Conservation (phyloP, 2,797 vertebrate genomes). For the Pyrocephalus nanus region DNA sequence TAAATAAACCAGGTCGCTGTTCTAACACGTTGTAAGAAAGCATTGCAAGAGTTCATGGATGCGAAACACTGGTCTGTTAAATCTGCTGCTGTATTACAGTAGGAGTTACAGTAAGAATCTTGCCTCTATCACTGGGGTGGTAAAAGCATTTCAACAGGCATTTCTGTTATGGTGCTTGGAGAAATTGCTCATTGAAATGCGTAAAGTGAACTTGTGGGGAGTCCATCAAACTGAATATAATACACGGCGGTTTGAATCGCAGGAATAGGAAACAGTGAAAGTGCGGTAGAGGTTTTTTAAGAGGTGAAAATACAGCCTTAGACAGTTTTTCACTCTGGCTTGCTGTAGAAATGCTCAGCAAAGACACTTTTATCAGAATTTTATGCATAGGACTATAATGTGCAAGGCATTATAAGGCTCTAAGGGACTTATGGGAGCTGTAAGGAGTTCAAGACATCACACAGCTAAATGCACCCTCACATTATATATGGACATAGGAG, state of each 20-base stretch:
- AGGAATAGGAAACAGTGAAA: neutral
- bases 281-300: neutral
- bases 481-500: neutral
- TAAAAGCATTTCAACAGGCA: constrained; percentile 46
- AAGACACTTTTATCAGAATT: neutral
- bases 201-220: neutral
- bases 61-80: neutral
- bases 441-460: neutral
- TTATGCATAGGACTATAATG: neutral
- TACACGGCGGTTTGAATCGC: neutral
- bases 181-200: constrained; percentile 1
- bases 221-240: neutral
- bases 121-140: neutral
- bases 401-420: neutral
- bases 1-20: neutral
- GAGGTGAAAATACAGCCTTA: neutral
- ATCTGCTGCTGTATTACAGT: neutral
- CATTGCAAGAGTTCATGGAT: neutral
- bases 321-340: neutral
- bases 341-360: neutral
- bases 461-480: neutral
- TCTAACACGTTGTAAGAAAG: neutral
- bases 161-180: neutral
- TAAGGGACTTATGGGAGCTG: neutral
- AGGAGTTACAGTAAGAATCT: neutral